These are phyloP conservation scores for Mus caroli DNA, from an alignment of 2,797 vertebrate species.

Conservation along the genomic window DNA sequence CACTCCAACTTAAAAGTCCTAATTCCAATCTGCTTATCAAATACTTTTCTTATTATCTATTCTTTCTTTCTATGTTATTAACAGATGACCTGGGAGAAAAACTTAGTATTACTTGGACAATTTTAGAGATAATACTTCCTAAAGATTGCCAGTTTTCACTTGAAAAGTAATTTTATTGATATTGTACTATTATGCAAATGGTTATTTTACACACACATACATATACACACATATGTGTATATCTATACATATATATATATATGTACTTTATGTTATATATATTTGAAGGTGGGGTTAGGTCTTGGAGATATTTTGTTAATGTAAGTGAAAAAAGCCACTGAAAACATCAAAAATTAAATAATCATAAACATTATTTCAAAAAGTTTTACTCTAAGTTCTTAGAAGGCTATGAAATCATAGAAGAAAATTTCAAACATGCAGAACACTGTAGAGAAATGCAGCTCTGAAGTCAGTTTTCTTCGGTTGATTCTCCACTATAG, in stretches of 20 bases:
- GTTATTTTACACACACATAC: not conserved
- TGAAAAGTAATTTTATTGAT: conserved; percentile 13
- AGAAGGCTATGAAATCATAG: not conserved
- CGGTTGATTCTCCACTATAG: not conserved
- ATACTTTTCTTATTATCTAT: not conserved
- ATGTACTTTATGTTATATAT: not conserved
- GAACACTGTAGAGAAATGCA: not conserved
- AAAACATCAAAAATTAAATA: not conserved
- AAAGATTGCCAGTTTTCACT: not conserved
- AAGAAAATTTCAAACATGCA: not conserved
- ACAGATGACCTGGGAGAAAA: not conserved
- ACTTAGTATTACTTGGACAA: not conserved
- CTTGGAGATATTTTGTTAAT: not conserved
- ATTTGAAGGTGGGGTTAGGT: not conserved
- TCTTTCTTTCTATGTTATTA: not conserved
- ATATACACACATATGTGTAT: too few relatives aligned
- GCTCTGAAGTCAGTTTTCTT: not conserved
- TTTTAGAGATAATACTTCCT: not conserved
- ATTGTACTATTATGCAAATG: not conserved
- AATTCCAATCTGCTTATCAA: not conserved
- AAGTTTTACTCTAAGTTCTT: not conserved
- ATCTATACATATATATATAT: not conserved
- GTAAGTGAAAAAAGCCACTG: not conserved
- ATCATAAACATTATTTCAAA: conserved; percentile 25
- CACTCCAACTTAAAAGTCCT: not conserved